Base-by-base conservation (phyloP, 1,140 invertebrate genomes). In the Megalonaias nervosa region DNA sequence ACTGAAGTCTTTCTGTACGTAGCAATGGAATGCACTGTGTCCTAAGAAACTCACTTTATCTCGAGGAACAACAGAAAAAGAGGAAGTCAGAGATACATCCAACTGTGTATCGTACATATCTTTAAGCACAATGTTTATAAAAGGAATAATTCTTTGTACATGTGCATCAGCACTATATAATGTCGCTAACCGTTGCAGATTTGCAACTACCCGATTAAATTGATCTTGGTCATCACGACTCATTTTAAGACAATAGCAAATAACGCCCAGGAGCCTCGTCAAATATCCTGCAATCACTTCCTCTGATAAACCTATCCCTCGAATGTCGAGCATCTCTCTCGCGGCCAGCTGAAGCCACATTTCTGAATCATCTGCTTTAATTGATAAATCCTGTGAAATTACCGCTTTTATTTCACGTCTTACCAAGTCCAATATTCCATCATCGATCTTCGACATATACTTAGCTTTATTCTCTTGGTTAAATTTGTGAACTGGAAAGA, bases 11-110 rank as follows among this genome's bases (percentile, higher is more conserved):
- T 17, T 3, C 6, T 56, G 21, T 38, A 56, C 48, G 67, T 68
- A 68, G 58, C 48, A 68, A 68, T 56, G 26, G 2, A 68, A 68
- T 56, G 67, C 67, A 23, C 48, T 68, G 11, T 68, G 38, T 23
- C 23, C 21, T 12, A 56, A 19, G 2, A 2, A 56, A 38, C 67
- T 68, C 6, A 14, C 67, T 56, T 14, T 9, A 23, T 68, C 67
- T 19, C 67, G 21, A 56, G 23, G 6, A 21, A 0, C 58, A 21
- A 56, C 16, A 21, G 48, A 1, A 56, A 21, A n/a, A 68, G 38
- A n/a, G n/a, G 6, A 31, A 21, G 6, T 13, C 9, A 17, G 14
- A 56, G 48, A 55, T 19, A 56, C 1, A 11, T 11, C 38, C 38
- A 56, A 21, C 12, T 17, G 19, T n/a, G 26, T 56, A 11, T 56